Conservation (phyloP, 2,113 vertebrate genomes). For the Motacilla alba region DNA sequence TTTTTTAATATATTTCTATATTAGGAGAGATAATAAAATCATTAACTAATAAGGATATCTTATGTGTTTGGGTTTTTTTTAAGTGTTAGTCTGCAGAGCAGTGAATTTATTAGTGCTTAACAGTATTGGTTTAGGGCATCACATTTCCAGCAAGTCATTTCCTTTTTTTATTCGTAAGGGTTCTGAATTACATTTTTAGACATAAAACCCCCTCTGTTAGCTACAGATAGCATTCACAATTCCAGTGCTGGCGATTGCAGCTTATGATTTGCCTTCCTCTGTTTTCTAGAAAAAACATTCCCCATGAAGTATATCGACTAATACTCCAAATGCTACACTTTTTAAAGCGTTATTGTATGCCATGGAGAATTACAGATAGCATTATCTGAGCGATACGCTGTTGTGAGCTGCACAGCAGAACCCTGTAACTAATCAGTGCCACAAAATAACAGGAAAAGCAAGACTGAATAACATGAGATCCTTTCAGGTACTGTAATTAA, state of each 20-base stretch:
- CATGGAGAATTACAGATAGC: neutral
- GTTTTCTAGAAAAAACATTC: conserved; percentile 6
- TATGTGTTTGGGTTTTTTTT: neutral
- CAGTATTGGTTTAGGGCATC: neutral
- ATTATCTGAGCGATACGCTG: neutral
- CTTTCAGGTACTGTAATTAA: conserved; percentile 60
- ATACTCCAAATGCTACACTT: conserved; percentile 4
- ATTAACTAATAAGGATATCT: neutral
- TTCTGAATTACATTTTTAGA: conserved; percentile 16
- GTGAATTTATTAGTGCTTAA: neutral
- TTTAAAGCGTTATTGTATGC: neutral
- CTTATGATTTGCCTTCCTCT: neutral
- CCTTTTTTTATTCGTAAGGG: neutral
- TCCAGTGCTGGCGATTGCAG: neutral
- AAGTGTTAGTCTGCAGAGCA: neutral
- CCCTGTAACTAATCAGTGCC: neutral
- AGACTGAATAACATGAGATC: neutral
- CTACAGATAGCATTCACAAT: neutral
- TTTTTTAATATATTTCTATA: neutral
- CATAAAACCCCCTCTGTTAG: neutral
- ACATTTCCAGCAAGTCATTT: neutral
- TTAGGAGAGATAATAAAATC: neutral
- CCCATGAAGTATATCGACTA: neutral
- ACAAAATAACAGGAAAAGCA: neutral
- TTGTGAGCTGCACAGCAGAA: neutral